Percentiles rank a stretch among this genome's conserved stretches.
phyloP scores from a whole-genome alignment of 2,113 vertebrate species.

The Sorex fumeus region DNA sequence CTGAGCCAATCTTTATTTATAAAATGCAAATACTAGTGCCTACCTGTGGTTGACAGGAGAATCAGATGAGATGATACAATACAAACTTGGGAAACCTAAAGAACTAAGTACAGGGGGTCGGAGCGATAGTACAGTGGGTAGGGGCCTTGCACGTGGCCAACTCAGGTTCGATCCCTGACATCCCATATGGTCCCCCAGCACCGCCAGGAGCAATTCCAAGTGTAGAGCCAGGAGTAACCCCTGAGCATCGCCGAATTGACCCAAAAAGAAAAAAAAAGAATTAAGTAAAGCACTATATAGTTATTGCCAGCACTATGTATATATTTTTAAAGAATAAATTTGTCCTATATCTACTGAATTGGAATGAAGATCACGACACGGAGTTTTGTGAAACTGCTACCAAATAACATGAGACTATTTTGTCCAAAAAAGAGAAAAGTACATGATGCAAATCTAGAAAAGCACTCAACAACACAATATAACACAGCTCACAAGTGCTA shows the following conservation, averaged over 20 bases:
- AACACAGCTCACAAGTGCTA: background rate
- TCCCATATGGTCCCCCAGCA: no score
- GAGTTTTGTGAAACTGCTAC: slow-evolving; percentile 28
- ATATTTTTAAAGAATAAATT: slow-evolving; percentile 11
- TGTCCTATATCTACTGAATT: background rate
- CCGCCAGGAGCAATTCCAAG: no score
- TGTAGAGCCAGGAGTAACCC: no score
- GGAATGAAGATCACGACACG: background rate
- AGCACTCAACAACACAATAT: background rate
- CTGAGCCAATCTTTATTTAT: background rate
- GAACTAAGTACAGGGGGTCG: background rate
- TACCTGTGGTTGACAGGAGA: background rate
- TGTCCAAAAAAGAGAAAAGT: background rate
- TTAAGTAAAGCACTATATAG: background rate
- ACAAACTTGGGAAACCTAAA: slow-evolving; percentile 9
- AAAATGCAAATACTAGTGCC: background rate
- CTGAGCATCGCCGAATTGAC: no score
- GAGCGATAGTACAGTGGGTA: no score
- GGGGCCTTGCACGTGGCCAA: no score
- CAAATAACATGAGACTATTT: background rate
- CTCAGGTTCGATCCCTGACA: no score
- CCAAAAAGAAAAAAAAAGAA: background rate
- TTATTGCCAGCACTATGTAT: background rate
- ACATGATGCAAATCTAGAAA: background rate
- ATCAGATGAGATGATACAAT: background rate